Conservation (phyloP, 2,888 invertebrate species). For the Aspidiotus destructor region DNA sequence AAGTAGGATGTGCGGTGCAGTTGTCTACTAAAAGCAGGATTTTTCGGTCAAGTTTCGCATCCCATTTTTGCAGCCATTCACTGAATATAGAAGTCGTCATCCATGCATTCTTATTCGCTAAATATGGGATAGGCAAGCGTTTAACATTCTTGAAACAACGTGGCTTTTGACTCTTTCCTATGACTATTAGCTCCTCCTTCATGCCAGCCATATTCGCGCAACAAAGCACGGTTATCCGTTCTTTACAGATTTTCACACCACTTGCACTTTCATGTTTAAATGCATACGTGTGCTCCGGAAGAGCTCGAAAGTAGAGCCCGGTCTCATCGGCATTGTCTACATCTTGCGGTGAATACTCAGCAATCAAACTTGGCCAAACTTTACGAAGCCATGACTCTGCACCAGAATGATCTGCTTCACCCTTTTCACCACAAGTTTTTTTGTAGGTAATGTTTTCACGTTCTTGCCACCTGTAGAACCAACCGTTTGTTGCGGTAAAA, state of each 20-base stretch:
- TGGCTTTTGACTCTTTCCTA: neutral
- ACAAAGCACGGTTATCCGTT: conserved; percentile 32
- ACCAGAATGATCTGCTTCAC: conserved; percentile 13
- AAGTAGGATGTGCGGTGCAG: no score
- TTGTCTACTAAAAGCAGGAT: no score
- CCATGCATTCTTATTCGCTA: neutral
- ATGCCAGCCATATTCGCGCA: neutral
- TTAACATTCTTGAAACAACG: neutral
- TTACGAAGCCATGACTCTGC: conserved; percentile 35
- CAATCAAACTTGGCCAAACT: conserved; percentile 34
- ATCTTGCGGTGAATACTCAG: conserved; percentile 37
- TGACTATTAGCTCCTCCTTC: neutral
- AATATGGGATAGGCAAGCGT: neutral
- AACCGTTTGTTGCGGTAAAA: neutral
- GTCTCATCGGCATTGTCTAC: conserved; percentile 40
- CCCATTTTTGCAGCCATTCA: no score
- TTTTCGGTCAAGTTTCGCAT: no score
- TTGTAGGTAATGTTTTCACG: conserved; percentile 36
- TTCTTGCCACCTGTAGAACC: conserved; percentile 24
- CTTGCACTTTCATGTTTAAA: conserved; percentile 40
- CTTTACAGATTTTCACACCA: no score
- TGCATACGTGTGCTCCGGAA: conserved; percentile 38
- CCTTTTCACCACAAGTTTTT: conserved; percentile 37
- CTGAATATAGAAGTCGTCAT: no score
- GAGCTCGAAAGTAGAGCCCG: conserved; percentile 37